phyloP scores from a whole-genome alignment of 1,140 invertebrate genomes.

The Eumeta japonica region DNA sequence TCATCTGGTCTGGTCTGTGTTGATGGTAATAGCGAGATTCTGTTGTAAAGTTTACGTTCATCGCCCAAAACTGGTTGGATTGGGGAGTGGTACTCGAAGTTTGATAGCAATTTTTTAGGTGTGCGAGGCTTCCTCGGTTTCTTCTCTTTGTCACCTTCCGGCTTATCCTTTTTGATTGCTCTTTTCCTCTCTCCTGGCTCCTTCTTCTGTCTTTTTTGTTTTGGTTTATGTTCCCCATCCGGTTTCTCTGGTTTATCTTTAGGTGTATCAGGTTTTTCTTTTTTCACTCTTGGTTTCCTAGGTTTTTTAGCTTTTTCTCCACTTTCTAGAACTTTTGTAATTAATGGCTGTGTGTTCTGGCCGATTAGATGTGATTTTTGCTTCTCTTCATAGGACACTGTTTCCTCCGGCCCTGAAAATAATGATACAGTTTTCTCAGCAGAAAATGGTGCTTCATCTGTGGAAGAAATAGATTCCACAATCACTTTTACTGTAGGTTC shows the following conservation, averaged over 20 bases:
- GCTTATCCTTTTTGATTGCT: conserved; percentile 18
- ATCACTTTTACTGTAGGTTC: too few species aligned
- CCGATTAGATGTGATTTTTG: too few species aligned
- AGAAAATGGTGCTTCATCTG: too few species aligned
- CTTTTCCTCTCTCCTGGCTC: conserved; percentile 21
- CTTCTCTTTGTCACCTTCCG: conserved; percentile 20
- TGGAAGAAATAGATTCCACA: too few species aligned
- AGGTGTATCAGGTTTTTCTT: conserved; percentile 18
- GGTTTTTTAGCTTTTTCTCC: too few species aligned
- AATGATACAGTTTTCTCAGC: too few species aligned
- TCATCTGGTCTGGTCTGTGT: conserved; percentile 2
- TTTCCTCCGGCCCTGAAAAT: conserved; percentile 3
- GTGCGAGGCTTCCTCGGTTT: conserved; percentile 34
- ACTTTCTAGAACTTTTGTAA: too few species aligned
- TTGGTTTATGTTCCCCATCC: conserved; percentile 32
- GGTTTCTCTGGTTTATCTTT: too few species aligned
- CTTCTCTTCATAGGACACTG: conserved; percentile 10
- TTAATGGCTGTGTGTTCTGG: too few species aligned
- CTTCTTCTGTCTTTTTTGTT: conserved; percentile 32
- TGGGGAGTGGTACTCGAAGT: conserved; percentile 34
- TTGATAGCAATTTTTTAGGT: conserved; percentile 27
- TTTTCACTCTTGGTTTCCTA: too few species aligned
- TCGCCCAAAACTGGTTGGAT: conserved; percentile 24
- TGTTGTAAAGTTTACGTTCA: conserved; percentile 6
- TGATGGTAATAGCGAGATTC: conserved; percentile 4